Evolutionary conservation across 2,888 invertebrate species (phyloP).

Genomic region (Patella pellucida): DNA sequence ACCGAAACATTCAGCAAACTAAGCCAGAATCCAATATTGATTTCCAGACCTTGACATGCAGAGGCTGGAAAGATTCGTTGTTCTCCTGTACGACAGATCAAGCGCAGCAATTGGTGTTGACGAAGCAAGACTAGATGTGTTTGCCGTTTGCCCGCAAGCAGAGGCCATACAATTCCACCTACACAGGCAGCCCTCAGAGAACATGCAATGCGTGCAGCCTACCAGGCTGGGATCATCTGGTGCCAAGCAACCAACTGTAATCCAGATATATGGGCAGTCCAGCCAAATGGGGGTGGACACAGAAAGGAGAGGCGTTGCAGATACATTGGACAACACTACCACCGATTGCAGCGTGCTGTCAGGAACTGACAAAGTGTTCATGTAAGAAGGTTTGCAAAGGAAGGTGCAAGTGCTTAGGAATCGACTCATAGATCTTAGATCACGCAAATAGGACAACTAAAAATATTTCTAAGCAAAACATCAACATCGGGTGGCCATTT

Average conservation of each 20-base stretch:
- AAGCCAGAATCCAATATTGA: constrained; percentile 15
- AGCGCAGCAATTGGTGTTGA: constrained; percentile 27
- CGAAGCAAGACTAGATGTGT: constrained; percentile 22
- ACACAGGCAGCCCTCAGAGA: constrained; percentile 21
- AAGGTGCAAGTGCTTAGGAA: background rate
- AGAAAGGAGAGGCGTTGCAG: constrained; percentile 19
- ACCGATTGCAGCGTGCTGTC: constrained; percentile 23
- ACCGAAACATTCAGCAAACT: constrained; percentile 23
- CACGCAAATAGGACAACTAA: too few species aligned
- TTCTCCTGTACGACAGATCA: constrained; percentile 37
- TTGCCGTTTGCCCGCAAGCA: background rate
- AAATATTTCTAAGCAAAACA: too few species aligned
- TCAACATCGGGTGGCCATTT: too few species aligned
- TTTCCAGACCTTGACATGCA: background rate
- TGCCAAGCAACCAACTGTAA: constrained; percentile 13
- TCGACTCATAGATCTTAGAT: too few species aligned
- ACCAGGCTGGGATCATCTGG: constrained; percentile 25
- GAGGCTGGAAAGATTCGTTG: constrained; percentile 24
- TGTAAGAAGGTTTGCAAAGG: constrained; percentile 22
- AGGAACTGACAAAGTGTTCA: constrained; percentile 30
- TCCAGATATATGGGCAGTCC: constrained; percentile 1
- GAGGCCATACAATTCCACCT: constrained; percentile 9
- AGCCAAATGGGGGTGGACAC: constrained; percentile 22
- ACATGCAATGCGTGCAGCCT: constrained; percentile 31
- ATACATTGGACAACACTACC: constrained; percentile 16